These are phyloP conservation scores for Albula glossodonta DNA, from an alignment of 2,113 vertebrate species.

Conservation along the genomic window DNA sequence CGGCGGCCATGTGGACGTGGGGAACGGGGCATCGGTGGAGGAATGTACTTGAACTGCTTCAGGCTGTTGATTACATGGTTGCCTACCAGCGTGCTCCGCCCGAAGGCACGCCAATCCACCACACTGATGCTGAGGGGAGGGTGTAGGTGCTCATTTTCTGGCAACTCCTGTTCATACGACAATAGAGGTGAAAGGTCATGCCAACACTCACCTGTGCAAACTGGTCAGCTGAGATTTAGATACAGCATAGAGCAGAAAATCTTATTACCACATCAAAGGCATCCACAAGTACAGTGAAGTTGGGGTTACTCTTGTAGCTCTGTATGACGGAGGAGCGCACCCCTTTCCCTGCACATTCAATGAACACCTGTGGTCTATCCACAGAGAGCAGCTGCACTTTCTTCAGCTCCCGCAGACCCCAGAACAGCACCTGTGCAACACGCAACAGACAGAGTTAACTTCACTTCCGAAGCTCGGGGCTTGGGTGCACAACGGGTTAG, in stretches of 20 bases:
- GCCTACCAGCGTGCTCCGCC: constrained; percentile 92
- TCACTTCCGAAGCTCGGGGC: too few relatives aligned
- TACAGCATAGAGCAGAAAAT: not conserved
- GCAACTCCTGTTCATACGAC: constrained; percentile 77
- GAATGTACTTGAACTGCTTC: constrained; percentile 76
- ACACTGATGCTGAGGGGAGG: constrained; percentile 90
- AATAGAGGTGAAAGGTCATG: constrained; percentile 1
- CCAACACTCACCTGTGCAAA: not conserved
- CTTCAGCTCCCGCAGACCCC: constrained; percentile 93
- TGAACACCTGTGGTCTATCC: constrained; percentile 92
- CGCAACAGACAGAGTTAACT: not conserved
- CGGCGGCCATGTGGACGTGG: not conserved
- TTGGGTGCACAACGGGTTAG: too few relatives aligned
- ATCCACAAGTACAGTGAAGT: constrained; percentile 84
- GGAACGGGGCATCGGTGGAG: constrained; percentile 40
- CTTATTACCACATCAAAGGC: constrained; percentile 82
- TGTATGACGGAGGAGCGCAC: constrained; percentile 91
- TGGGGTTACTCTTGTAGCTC: constrained; percentile 94
- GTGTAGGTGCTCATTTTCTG: constrained; percentile 88
- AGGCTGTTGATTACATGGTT: constrained; percentile 90
- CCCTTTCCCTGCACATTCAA: constrained; percentile 86
- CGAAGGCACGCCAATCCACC: constrained; percentile 95
- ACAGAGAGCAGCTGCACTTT: constrained; percentile 91
- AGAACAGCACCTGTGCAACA: constrained; percentile 86
- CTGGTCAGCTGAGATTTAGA: not conserved